A percentile compares a stretch with the other conserved stretches of the same genome.
Evolutionary conservation across 2,797 vertebrate species (phyloP).

Genomic region (Catostomus latipinnis): DNA sequence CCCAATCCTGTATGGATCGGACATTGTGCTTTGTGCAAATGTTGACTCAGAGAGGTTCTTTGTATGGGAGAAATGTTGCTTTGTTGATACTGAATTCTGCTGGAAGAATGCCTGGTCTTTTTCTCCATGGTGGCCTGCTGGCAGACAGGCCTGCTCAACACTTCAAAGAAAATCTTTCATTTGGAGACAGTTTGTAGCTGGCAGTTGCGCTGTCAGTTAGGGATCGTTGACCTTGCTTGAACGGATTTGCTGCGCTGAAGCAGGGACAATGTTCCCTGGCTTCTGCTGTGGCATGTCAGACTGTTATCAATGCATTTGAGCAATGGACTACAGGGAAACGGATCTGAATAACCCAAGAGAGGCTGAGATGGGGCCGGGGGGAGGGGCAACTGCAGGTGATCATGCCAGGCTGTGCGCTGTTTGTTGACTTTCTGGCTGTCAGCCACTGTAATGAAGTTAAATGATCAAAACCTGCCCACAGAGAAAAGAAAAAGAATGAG

Average conservation of each 20-base stretch:
- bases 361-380: constrained; percentile 21
- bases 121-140: constrained; percentile 54
- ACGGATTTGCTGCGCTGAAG: constrained; percentile 58
- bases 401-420: constrained; percentile 64
- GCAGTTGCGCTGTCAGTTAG: constrained; percentile 60
- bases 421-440: constrained; percentile 72
- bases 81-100: constrained; percentile 56
- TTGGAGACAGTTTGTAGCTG: constrained; percentile 59
- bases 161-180: constrained; percentile 59
- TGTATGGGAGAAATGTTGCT: constrained; percentile 48
- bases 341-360: constrained; percentile 54
- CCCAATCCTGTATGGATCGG: constrained; percentile 36
- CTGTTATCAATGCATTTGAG: constrained; percentile 75
- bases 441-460: constrained; percentile 80
- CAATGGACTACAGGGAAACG: constrained; percentile 60
- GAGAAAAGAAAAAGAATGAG: constrained; percentile 38
- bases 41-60: constrained; percentile 48
- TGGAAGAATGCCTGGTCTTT: constrained; percentile 53
- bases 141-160: constrained; percentile 52
- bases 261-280: constrained; percentile 64
- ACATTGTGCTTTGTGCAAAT: constrained; percentile 48
- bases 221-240: constrained; percentile 72
- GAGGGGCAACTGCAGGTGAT: constrained; percentile 60
- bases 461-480: constrained; percentile 68
- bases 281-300: constrained; percentile 72